Evolutionary conservation across 2,797 vertebrate genomes (phyloP).

Genomic region (Zalophus californianus): DNA sequence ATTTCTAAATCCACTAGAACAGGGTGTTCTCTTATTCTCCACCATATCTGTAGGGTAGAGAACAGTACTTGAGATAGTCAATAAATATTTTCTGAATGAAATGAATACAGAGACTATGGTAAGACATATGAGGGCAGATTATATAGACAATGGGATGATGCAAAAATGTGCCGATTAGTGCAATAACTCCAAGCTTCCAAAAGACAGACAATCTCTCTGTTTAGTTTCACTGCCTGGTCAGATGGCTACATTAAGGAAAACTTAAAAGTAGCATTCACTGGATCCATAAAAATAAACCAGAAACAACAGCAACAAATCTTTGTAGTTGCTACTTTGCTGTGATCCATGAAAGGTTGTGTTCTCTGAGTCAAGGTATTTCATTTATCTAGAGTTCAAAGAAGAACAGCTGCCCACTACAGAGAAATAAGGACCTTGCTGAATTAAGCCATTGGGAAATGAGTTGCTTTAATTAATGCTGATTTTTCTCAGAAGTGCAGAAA

Average conservation of each 20-base stretch:
- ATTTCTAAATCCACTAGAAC: not conserved
- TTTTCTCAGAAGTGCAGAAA: conserved; percentile 55
- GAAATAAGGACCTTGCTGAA: conserved; percentile 34
- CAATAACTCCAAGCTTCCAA: not conserved
- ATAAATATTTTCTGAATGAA: not conserved
- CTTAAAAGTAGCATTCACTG: not conserved
- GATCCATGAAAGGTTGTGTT: not conserved
- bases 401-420: not conserved
- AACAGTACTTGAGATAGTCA: not conserved
- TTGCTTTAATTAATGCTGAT: conserved; percentile 53
- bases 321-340: not conserved
- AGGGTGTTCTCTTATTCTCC: not conserved
- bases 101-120: not conserved
- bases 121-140: not conserved
- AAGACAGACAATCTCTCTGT: not conserved
- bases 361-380: not conserved
- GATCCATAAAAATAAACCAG: not conserved
- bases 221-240: not conserved
- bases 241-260: not conserved
- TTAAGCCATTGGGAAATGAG: conserved; percentile 46
- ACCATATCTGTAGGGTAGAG: not conserved
- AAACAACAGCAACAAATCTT: not conserved
- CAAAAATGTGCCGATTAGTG: not conserved
- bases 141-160: not conserved
- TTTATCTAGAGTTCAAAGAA: conserved; percentile 40